phyloP scores from a whole-genome alignment of 2,113 vertebrate species.

The Catharus bicknelli region DNA sequence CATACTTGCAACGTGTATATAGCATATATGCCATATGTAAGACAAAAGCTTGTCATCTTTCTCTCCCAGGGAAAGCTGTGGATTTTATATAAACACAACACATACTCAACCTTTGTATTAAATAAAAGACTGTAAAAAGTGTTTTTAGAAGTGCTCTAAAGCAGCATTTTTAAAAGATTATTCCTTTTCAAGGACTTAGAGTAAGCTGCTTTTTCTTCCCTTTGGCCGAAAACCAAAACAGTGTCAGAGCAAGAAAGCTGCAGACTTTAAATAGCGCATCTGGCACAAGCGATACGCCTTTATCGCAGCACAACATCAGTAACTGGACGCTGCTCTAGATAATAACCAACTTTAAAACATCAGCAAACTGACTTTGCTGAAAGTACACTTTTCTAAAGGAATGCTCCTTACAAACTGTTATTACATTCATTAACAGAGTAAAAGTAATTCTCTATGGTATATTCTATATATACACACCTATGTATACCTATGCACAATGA shows the following conservation, averaged over 20 bases:
- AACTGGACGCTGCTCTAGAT: not conserved
- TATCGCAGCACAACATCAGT: slow-evolving; percentile 35
- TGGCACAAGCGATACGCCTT: slow-evolving; percentile 17
- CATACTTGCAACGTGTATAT: not conserved
- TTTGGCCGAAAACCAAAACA: slow-evolving; percentile 7
- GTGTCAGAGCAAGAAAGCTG: not conserved
- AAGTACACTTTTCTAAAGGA: not conserved
- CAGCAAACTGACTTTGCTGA: not conserved
- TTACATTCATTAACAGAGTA: not conserved
- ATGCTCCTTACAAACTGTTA: not conserved
- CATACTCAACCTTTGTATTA: not conserved
- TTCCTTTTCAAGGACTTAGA: not conserved
- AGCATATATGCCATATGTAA: rapidly evolving
- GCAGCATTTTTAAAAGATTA: not conserved
- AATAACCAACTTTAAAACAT: not conserved
- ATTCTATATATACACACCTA: not conserved
- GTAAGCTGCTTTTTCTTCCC: not conserved
- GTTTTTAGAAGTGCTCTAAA: not conserved
- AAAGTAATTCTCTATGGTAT: not conserved
- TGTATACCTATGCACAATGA: too few relatives aligned
- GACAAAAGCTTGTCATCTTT: not conserved
- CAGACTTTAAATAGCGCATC: not conserved
- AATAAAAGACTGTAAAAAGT: not conserved
- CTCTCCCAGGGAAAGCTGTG: not conserved
- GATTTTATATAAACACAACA: not conserved